Evolutionary conservation across 2,797 vertebrate genomes (phyloP), one percentile per base, ranked within the genome.

Genomic region (Todus mexicanus): DNA sequence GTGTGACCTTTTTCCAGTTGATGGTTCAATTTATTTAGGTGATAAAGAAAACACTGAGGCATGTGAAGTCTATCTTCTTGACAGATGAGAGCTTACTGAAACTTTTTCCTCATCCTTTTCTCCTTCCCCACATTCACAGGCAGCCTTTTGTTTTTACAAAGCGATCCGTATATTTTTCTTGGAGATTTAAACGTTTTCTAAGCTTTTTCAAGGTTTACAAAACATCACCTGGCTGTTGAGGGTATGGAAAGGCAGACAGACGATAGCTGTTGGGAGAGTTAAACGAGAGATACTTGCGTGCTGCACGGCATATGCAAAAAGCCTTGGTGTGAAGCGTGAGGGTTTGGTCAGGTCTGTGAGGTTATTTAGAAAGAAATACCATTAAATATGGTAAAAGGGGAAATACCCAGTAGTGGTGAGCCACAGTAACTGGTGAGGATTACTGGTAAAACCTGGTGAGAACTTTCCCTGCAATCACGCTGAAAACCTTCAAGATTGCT

Each of bases 21-120:
- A 95, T 95, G 93, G 94, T 95, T 96, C 94, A 90, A 37, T 96
- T 96, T 97, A 92, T 94, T 96, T 96, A 96, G 96, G 93, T 90
- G 84, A 95, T 96, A 92, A 95, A 94, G 94, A 96, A 97, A 94
- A 96, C 93, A 77, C 69, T 92, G 91, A 94, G 91, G 89, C 95
- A 94, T 95, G 72, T 84, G 92, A 88, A 93, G 90, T 93, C 92
- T 91, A 16, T 94, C 93, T 81, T 94, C 89, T 48, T 95, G 92
- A 95, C 92, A 80, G 91, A 94, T 92, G 79, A 61, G 88, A 96
- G 84, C 89, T 92, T 87, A 76, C 40, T 86, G 92, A 81, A 96
- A 88, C 87, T 93, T 82, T 89, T 76, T 47, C 90, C 85, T 87
- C 72, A 90, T 91, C 84, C 57, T 90, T 94, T 88, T 65, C 53